These are phyloP conservation scores for Lasioglossum malachurum DNA, from an alignment of 2,888 invertebrate species.

Conservation along the genomic window DNA sequence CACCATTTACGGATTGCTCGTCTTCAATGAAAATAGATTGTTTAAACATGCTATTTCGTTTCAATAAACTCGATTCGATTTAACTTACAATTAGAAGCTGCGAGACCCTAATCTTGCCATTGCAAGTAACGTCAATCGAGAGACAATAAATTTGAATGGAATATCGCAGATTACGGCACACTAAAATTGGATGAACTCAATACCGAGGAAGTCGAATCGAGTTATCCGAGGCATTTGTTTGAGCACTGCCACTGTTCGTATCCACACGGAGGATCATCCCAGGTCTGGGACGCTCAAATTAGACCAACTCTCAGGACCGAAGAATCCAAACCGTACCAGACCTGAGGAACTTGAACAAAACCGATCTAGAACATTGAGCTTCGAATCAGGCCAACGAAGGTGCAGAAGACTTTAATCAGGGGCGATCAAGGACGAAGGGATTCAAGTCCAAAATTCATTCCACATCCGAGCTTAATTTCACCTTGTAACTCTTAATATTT, in stretches of 20 bases:
- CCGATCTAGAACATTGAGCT: background rate
- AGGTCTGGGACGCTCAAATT: slow-evolving; percentile 2
- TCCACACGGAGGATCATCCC: background rate
- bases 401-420: background rate
- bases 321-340: background rate
- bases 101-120: background rate
- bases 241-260: background rate
- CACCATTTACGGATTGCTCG: background rate
- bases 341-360: background rate
- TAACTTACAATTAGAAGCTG: background rate
- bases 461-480: background rate
- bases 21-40: background rate
- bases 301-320: background rate
- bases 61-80: background rate
- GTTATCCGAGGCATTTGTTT: slow-evolving; percentile 6
- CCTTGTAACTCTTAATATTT: background rate
- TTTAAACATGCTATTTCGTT: background rate
- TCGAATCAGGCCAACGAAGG: background rate
- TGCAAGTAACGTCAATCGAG: background rate
- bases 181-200: background rate
- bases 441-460: background rate
- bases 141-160: background rate
- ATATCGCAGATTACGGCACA: background rate
- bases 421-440: background rate
- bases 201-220: background rate